Percentiles rank a stretch among this genome's conserved stretches.
Conservation (phyloP, 1,140 invertebrate species). For the Spodoptera litura region DNA sequence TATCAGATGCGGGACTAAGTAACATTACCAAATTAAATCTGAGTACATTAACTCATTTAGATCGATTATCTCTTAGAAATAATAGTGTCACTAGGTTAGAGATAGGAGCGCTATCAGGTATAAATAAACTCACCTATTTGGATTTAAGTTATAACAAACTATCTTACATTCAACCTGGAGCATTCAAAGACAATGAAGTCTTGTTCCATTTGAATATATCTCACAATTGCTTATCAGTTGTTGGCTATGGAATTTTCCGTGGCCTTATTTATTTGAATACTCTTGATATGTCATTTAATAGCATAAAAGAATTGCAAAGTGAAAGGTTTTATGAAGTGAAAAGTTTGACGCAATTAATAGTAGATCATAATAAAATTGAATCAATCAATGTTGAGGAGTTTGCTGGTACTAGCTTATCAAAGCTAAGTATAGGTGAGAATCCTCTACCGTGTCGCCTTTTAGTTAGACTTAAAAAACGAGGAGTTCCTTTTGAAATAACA, state of each 20-base stretch:
- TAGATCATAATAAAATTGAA: conserved; percentile 54
- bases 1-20: conserved; percentile 54
- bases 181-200: conserved; percentile 55
- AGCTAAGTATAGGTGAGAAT: conserved; percentile 60
- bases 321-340: conserved; percentile 54
- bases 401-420: conserved; percentile 41
- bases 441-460: conserved; percentile 56
- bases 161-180: conserved; percentile 58
- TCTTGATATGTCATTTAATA: conserved; percentile 60
- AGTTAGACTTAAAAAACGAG: conserved; percentile 48
- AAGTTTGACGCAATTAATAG: conserved; percentile 52
- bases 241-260: conserved; percentile 61
- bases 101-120: conserved; percentile 51
- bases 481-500: conserved; percentile 50
- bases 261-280: conserved; percentile 53
- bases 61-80: conserved; percentile 53
- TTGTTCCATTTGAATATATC: conserved; percentile 57
- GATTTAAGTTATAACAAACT: conserved; percentile 65
- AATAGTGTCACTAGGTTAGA: conserved; percentile 59
- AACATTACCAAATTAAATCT: conserved; percentile 56
- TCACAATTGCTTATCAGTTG: conserved; percentile 52
- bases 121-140: conserved; percentile 51
- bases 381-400: conserved; percentile 40
- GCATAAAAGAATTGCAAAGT: conserved; percentile 49
- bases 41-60: conserved; percentile 51